Evolutionary conservation across 2,113 vertebrate genomes (phyloP), one percentile per base, ranked within the genome.

Genomic region (Indicator indicator): DNA sequence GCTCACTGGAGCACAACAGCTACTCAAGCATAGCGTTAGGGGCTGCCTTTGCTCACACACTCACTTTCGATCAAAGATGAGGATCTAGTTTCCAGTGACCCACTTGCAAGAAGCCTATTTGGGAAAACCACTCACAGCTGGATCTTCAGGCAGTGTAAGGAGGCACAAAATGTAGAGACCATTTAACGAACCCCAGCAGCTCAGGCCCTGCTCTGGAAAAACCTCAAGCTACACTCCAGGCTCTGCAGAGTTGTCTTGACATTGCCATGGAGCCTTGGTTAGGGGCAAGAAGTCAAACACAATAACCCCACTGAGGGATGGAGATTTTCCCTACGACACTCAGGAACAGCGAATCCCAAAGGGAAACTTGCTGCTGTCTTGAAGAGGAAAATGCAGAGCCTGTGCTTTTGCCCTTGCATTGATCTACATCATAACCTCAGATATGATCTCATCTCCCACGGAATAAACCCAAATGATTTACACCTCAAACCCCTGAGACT

Each of bases 81-180:
- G 46, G 63, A 93, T 89, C 68, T 67, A 38, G 74, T 85, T 80
- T 77, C 76, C 72, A 83, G 11, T 40, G 83, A 86, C 63, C 80
- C 73, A 82, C 73, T 95, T 95, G 54, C 83, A 62, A 78, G 59
- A 90, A 91, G 62, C n/a, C n/a, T 90, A 73, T 90, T 90, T 59
- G 86, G 86, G 64, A 90, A 90, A 74, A 90, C 23, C 21, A 27
- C 70, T 79, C 5, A 3, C 83, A 89, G 69, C 21, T 75, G 79
- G 80, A 81, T 91, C 95, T 86, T 90, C 67, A 48, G 1, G 2
- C 50, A 65, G 36, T 42, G 4, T 50, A 84, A 62, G 36, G 2
- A 44, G 67, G 55, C 46, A 70, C 21, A n/a, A 65, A 86, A 32
- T 6, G 27, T 8, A 38, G 67, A 65, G 88, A 72, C 27, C 27